These are phyloP conservation scores for Minunthozetes semirufus DNA, from an alignment of 2,888 invertebrate species.

Conservation along the genomic window DNA sequence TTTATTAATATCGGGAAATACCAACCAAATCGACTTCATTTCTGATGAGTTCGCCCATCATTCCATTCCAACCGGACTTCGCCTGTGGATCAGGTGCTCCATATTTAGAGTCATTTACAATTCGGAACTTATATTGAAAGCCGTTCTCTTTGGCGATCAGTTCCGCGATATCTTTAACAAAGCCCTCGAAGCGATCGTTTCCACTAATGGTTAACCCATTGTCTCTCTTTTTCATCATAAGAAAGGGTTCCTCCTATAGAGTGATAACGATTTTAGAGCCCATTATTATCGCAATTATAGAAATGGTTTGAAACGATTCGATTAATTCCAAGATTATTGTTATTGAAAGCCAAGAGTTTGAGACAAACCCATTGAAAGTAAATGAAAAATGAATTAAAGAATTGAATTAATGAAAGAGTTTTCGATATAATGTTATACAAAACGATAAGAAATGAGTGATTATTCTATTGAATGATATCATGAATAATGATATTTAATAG, in stretches of 20 bases:
- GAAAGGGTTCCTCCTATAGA: conserved; percentile 72
- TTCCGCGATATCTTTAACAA: conserved; percentile 83
- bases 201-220: conserved; percentile 58
- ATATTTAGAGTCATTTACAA: conserved; percentile 77
- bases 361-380: neutral
- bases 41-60: conserved; percentile 72
- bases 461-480: neutral
- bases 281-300: neutral
- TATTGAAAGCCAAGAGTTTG: neutral
- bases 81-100: conserved; percentile 60
- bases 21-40: conserved; percentile 50
- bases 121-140: conserved; percentile 52
- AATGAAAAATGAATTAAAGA: neutral
- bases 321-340: neutral
- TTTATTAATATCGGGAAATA: neutral
- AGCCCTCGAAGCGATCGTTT: conserved; percentile 77
- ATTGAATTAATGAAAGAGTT: neutral
- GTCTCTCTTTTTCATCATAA: conserved; percentile 66
- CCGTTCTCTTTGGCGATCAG: conserved; percentile 61
- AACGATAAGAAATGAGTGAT: neutral
- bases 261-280: neutral
- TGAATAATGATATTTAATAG: conserved; percentile 6
- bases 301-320: too few relatives aligned
- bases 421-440: neutral
- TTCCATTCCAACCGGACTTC: conserved; percentile 64